Conservation (phyloP, 2,113 vertebrate genomes). For the Oncorhynchus tshawytscha region DNA sequence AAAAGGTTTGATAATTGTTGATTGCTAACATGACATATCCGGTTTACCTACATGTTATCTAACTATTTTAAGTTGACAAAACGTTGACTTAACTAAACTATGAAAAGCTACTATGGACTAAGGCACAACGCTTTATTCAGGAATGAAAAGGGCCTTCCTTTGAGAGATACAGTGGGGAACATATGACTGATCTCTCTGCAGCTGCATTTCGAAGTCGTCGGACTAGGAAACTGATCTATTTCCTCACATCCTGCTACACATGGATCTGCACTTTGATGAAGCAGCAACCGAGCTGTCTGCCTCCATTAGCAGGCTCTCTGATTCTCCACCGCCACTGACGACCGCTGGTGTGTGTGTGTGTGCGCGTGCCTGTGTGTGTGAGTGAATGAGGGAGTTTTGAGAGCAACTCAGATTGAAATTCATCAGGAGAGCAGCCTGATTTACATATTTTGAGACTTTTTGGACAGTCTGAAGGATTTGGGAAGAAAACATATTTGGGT, state of each 20-base stretch:
- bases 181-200: conserved; percentile 35
- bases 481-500: not conserved
- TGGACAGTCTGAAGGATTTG: conserved; percentile 6
- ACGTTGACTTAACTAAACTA: too few species aligned
- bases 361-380: not conserved
- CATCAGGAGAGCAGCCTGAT: not conserved
- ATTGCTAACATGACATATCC: too few species aligned
- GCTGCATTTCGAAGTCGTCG: conserved; percentile 48
- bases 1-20: too few species aligned
- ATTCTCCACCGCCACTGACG: conserved; percentile 51
- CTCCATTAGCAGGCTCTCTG: conserved; percentile 58
- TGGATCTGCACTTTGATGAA: conserved; percentile 68
- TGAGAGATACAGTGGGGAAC: not conserved
- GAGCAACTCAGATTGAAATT: not conserved
- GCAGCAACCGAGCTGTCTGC: conserved; percentile 61
- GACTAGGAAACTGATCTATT: conserved; percentile 57
- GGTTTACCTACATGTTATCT: too few species aligned
- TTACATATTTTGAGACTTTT: not conserved
- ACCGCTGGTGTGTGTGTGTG: conserved; percentile 22
- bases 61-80: too few species aligned
- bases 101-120: too few species aligned
- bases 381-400: not conserved
- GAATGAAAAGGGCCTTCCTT: not conserved
- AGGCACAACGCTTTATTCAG: too few species aligned
- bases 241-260: conserved; percentile 60